Percentiles rank a stretch among this genome's conserved stretches.
Evolutionary conservation across 2,797 vertebrate genomes (phyloP).

Genomic region (Tangara arthus): DNA sequence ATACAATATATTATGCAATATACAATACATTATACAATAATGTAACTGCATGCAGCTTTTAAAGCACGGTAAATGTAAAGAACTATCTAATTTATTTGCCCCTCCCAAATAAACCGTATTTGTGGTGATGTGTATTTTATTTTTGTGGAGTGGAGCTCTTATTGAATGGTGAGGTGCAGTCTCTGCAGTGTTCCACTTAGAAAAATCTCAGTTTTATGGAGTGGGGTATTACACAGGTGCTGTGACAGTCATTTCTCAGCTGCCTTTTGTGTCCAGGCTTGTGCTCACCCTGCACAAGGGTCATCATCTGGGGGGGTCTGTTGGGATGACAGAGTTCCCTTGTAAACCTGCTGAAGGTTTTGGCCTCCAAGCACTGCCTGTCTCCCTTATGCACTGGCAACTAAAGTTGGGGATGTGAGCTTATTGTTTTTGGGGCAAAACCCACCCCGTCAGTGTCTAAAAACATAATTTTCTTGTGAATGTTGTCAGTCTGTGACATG

Average conservation of each 20-base stretch:
- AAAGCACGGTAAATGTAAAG: neutral
- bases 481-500: neutral
- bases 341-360: neutral
- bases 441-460: neutral
- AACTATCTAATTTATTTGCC: neutral
- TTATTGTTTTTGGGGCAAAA: neutral
- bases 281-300: fast-evolving
- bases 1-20: no score
- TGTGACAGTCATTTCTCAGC: neutral
- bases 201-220: fast-evolving
- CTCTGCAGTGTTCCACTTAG: neutral
- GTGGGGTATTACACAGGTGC: fast-evolving
- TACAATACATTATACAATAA: fast-evolving
- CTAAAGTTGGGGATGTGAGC: fast-evolving
- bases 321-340: neutral
- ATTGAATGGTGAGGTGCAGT: fast-evolving
- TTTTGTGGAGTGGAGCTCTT: neutral
- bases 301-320: neutral
- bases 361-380: neutral
- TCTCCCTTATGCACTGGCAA: neutral
- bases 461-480: neutral
- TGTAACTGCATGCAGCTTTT: neutral
- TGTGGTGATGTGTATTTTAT: neutral
- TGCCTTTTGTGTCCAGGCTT: neutral
- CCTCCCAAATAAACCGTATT: neutral